Percentiles rank a stretch among this genome's conserved stretches.
Conservation (phyloP, 2,888 invertebrate species). For the Agrochola circellaris region DNA sequence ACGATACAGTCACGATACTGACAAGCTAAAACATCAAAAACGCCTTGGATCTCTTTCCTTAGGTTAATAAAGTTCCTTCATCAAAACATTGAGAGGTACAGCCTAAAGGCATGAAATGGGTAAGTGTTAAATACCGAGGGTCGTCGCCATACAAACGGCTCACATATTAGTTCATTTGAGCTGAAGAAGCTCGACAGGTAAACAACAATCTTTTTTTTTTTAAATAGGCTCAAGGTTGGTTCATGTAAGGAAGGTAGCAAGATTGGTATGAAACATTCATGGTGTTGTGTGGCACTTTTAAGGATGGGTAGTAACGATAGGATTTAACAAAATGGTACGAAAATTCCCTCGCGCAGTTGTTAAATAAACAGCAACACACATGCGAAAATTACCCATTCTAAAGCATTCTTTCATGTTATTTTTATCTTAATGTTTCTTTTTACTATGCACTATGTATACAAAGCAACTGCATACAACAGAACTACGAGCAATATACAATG, state of each 20-base stretch:
- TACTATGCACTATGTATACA: slow-evolving; percentile 13
- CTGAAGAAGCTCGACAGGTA: neutral
- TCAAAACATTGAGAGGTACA: slow-evolving; percentile 6
- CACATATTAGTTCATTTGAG: slow-evolving; percentile 16
- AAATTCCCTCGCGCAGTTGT: neutral
- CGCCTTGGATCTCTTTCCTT: slow-evolving; percentile 27
- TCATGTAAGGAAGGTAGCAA: neutral
- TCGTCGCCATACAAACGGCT: neutral
- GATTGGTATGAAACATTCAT: neutral
- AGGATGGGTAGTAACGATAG: neutral
- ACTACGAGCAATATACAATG: slow-evolving; percentile 18
- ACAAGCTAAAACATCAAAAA: slow-evolving; percentile 13
- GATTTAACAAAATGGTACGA: neutral
- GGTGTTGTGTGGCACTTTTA: neutral
- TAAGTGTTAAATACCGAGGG: slow-evolving; percentile 4
- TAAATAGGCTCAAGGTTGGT: neutral
- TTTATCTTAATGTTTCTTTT: slow-evolving; percentile 5
- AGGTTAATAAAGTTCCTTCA: slow-evolving; percentile 23
- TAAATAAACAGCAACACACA: neutral
- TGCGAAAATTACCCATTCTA: slow-evolving; percentile 1
- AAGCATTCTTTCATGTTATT: neutral
- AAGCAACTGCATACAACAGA: slow-evolving; percentile 15
- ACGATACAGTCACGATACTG: neutral
- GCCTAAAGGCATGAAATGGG: slow-evolving; percentile 14
- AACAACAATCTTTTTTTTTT: neutral